Percentiles rank a stretch among this genome's conserved stretches.
Conservation (phyloP, 2,888 invertebrate genomes). For the Chrysodeixis includens region DNA sequence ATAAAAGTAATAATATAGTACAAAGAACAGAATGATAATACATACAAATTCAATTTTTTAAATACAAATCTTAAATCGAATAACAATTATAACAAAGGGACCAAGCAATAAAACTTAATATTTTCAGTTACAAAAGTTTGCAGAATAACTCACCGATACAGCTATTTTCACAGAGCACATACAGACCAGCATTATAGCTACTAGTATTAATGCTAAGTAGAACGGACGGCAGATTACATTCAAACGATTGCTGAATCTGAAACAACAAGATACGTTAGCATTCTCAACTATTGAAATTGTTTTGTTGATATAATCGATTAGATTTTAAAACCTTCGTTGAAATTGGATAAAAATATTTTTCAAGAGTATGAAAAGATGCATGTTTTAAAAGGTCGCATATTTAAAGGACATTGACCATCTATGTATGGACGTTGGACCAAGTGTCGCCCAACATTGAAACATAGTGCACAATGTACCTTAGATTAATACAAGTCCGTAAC, state of each 20-base stretch:
- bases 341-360: too few relatives aligned
- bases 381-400: too few relatives aligned
- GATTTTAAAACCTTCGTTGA: too few relatives aligned
- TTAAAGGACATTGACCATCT: too few relatives aligned
- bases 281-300: too few relatives aligned
- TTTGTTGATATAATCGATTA: background rate
- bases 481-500: too few relatives aligned
- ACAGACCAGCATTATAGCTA: slow-evolving; percentile 79
- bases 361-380: too few relatives aligned
- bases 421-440: too few relatives aligned
- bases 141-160: slow-evolving; percentile 75
- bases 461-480: too few relatives aligned
- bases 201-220: slow-evolving; percentile 78
- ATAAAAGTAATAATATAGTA: too few relatives aligned
- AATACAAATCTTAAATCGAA: slow-evolving; percentile 26
- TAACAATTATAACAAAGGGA: slow-evolving; percentile 37
- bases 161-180: slow-evolving; percentile 85
- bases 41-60: slow-evolving; percentile 11
- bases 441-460: too few relatives aligned
- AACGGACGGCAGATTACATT: slow-evolving; percentile 81
- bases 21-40: too few relatives aligned
- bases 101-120: slow-evolving; percentile 38
- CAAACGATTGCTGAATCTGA: slow-evolving; percentile 79
- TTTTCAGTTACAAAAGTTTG: slow-evolving; percentile 29
- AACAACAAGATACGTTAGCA: slow-evolving; percentile 42